phyloP scores from a whole-genome alignment of 2,888 invertebrate genomes.

The Colostygia pectinataria region DNA sequence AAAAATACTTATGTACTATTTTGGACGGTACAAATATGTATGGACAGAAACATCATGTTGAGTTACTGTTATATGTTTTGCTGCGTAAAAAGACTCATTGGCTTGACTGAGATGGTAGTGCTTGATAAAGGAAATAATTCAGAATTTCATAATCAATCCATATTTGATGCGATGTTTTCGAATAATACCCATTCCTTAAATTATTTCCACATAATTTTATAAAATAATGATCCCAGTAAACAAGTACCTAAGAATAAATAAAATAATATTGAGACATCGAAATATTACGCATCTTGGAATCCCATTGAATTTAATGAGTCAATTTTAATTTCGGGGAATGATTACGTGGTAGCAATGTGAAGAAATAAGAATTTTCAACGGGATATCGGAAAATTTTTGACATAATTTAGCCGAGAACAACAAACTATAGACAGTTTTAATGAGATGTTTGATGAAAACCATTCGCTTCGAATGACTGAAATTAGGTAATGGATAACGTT shows the following conservation, averaged over 20 bases:
- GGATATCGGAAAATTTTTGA: background rate
- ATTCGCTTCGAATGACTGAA: no score
- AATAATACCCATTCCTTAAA: no score
- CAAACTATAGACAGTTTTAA: background rate
- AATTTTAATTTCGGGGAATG: conserved; percentile 22
- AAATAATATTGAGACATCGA: conserved; percentile 25
- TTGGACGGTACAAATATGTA: conserved; percentile 21
- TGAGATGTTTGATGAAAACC: background rate
- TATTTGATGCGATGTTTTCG: conserved; percentile 2
- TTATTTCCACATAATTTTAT: no score
- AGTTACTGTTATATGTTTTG: conserved; percentile 18
- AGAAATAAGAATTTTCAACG: conserved; percentile 1
- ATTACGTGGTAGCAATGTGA: conserved; percentile 9
- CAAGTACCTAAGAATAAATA: no score
- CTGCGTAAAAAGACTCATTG: conserved; percentile 1
- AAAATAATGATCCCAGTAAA: conserved; percentile 17
- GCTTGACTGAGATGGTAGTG: conserved; percentile 2
- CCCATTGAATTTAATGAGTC: conserved; percentile 27
- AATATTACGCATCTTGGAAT: conserved; percentile 21
- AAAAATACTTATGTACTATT: conserved; percentile 29
- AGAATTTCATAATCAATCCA: background rate
- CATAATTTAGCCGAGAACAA: background rate
- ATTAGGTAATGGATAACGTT: no score
- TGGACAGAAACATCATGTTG: conserved; percentile 23
- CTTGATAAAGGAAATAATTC: conserved; percentile 6